These are phyloP conservation scores for Salarias fasciatus DNA, from an alignment of 2,797 vertebrate genomes.

Conservation along the genomic window DNA sequence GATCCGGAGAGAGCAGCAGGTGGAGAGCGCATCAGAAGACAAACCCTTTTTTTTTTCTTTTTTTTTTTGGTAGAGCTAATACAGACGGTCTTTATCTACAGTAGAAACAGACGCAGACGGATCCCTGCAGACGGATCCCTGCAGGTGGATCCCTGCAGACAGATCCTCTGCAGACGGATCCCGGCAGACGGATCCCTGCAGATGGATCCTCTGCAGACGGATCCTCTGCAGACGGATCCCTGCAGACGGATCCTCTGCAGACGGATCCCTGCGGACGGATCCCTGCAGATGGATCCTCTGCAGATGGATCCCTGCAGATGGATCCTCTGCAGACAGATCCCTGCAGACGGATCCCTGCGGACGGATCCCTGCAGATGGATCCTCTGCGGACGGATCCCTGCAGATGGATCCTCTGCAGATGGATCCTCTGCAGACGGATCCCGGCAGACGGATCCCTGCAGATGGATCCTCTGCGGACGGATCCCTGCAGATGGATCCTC, in stretches of 20 bases:
- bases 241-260: slow-evolving; percentile 46
- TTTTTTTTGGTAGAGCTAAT: slow-evolving; percentile 72
- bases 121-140: slow-evolving; percentile 32
- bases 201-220: too few relatives aligned
- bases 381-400: slow-evolving; percentile 47
- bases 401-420: slow-evolving; percentile 42
- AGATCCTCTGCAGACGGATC: slow-evolving; percentile 39
- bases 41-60: slow-evolving; percentile 64
- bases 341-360: slow-evolving; percentile 39
- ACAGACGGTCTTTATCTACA: slow-evolving; percentile 71
- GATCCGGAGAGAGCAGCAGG: slow-evolving; percentile 28
- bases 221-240: slow-evolving; percentile 36
- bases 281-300: too few relatives aligned
- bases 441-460: slow-evolving; percentile 36
- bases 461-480: too few relatives aligned
- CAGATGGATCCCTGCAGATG: slow-evolving; percentile 45
- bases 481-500: slow-evolving; percentile 43
- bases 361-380: too few relatives aligned
- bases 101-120: slow-evolving; percentile 68
- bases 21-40: slow-evolving; percentile 72
- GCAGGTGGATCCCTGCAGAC: too few relatives aligned
- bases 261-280: slow-evolving; percentile 27
- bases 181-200: slow-evolving; percentile 36
- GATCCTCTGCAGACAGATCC: slow-evolving; percentile 36
- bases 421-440: slow-evolving; percentile 39